A percentile compares a stretch with the other conserved stretches of the same genome.
phyloP scores from a whole-genome alignment of 2,797 vertebrate species.

The Arctocebus calabarensis region DNA sequence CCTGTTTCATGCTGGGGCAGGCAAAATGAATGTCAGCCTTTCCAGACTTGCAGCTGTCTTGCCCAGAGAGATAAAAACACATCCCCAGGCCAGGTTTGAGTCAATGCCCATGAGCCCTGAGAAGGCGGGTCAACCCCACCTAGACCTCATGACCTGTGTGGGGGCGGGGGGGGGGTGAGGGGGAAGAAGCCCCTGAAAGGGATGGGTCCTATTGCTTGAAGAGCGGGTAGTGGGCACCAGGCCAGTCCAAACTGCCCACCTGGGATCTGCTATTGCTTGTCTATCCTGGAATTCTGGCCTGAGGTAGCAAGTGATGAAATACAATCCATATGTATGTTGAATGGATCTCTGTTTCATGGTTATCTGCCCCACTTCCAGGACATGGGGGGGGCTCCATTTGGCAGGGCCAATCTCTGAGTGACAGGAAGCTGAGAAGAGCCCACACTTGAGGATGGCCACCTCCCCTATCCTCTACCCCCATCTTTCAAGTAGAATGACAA shows the following conservation, averaged over 20 bases:
- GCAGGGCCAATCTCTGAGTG: not conserved
- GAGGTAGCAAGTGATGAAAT: not conserved
- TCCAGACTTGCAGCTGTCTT: not conserved
- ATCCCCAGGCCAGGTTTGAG: not conserved
- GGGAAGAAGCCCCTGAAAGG: not conserved
- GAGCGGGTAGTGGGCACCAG: not conserved
- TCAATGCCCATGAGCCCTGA: not conserved
- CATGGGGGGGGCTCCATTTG: not conserved
- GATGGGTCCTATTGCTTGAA: not conserved
- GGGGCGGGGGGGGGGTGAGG: not conserved
- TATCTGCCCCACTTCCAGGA: not conserved
- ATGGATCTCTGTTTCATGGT: not conserved
- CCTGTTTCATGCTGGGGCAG: not conserved
- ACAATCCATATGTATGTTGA: not conserved
- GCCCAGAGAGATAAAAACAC: not conserved
- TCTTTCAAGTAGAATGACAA: not conserved
- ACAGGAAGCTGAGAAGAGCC: not conserved
- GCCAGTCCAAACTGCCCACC: not conserved
- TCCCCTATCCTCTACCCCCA: not conserved
- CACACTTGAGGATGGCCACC: not conserved
- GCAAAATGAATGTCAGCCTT: not conserved
- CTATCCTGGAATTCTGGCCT: not conserved
- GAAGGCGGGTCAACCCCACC: not conserved
- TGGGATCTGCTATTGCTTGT: not conserved
- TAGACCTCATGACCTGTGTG: not conserved